phyloP scores from a whole-genome alignment of 2,888 invertebrate genomes.

The Andrena fulva region DNA sequence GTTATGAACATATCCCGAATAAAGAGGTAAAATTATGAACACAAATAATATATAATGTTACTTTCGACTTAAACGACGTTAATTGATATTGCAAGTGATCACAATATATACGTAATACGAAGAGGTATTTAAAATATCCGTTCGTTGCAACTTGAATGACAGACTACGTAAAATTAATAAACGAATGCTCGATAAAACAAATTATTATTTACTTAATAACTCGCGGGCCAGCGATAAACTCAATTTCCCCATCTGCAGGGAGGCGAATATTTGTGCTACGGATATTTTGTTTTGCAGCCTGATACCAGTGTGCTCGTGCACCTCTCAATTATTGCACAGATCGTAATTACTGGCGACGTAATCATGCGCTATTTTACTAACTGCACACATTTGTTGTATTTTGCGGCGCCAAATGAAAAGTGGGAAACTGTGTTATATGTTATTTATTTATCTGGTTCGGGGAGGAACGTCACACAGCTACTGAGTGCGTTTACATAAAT shows the following conservation, averaged over 20 bases:
- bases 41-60: no score
- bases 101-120: no score
- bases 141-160: constrained; percentile 47
- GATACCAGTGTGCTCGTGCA: constrained; percentile 37
- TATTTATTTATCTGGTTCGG: no score
- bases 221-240: constrained; percentile 49
- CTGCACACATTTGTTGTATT: constrained; percentile 68
- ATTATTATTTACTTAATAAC: constrained; percentile 73
- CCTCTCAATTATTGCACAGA: constrained; percentile 71
- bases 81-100: no score
- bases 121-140: constrained; percentile 10
- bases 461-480: constrained; percentile 9
- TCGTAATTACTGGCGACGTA: constrained; percentile 71
- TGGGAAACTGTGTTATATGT: constrained; percentile 53
- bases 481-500: constrained; percentile 11
- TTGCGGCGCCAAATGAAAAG: constrained; percentile 59
- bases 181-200: constrained; percentile 64
- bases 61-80: no score
- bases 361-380: constrained; percentile 72
- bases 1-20: no score
- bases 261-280: constrained; percentile 12
- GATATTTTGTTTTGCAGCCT: constrained; percentile 45
- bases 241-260: constrained; percentile 26
- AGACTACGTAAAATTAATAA: constrained; percentile 72
- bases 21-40: no score